Evolutionary conservation across 2,797 vertebrate genomes (phyloP).

Genomic region (Rallus crepitans): DNA sequence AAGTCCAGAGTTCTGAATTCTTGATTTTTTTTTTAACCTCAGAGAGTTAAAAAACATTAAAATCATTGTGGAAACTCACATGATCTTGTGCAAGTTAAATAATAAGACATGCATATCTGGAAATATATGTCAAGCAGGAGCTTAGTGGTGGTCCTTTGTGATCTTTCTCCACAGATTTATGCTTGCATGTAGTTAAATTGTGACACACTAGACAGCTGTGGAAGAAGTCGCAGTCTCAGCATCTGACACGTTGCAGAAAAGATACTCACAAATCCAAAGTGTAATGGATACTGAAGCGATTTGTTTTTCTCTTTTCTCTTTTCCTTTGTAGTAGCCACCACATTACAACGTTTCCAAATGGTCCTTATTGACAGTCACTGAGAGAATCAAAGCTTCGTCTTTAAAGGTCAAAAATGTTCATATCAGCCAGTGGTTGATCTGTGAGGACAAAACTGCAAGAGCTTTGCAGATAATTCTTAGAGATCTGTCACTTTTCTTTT

Average conservation of each 20-base stretch:
- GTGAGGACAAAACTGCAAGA: not conserved
- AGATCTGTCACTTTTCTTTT: not conserved
- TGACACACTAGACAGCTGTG: not conserved
- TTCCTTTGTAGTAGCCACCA: not conserved
- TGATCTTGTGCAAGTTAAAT: not conserved
- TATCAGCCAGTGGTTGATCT: not conserved
- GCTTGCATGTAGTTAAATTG: not conserved
- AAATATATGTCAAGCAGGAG: not conserved
- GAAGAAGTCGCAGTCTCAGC: not conserved
- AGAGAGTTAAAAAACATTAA: not conserved
- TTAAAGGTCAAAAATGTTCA: not conserved
- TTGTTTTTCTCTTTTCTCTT: not conserved
- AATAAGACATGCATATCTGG: not conserved
- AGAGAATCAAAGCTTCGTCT: not conserved
- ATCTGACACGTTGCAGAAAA: not conserved
- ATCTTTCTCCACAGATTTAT: not conserved
- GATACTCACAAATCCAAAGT: not conserved
- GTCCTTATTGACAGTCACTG: not conserved
- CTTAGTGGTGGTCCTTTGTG: not conserved
- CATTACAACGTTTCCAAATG: not conserved
- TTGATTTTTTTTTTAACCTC: not conserved
- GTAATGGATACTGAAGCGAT: not conserved
- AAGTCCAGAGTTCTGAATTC: not conserved
- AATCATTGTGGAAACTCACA: not conserved
- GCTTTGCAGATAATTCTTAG: not conserved